Evolutionary conservation across 2,888 invertebrate species (phyloP), one percentile per base, ranked within the genome.

Genomic region (Apotomis capreana): DNA sequence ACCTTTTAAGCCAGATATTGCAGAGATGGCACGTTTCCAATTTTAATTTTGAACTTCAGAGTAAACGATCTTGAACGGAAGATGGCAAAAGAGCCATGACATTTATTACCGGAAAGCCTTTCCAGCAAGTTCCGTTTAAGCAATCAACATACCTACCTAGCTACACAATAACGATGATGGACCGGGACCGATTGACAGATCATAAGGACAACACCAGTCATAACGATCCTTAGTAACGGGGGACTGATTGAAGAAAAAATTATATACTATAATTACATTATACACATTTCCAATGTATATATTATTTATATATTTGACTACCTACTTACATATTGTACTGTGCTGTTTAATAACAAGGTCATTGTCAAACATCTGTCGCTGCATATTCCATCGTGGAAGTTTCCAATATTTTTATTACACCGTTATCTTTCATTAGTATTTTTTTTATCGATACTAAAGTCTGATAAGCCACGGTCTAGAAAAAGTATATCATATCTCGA

Each of bases 381-480:
- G 49, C 46, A 51, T 51, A 40, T 9, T 44, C 44, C 51, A 61
- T 4, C 36, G 67, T 37, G 67, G 71, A 68, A 71, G 37, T 52
- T 71, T 68, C 67, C 71, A 13, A 40, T 57, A 26, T 68, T 57
- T 57, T 71, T 36, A 67, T 61, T 37, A 67, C 13, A 37, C 8
- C 9, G n/a, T 36, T 63, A 40, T 12, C 10, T 36, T 57, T 57
- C n/a, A 26, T 62, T 67, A 61, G 55, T 26, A 55, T 57, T 60
- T 55, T 60, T 46, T 44, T 44, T 69, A 26, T 13, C 40, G 59
- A 65, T 70, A 64, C 61, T 26, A 62, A 51, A 62, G 26, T 51
- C 49, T 51, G 60, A 67, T 71, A 68, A 71, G 61, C 61, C 67
- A 71, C 57, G 61, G 44, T 36, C 37, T 51, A 61, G 26, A 68